Percentiles rank a stretch among this genome's conserved stretches.
These are phyloP conservation scores for Darevskia mixta DNA, from an alignment of 2,797 vertebrate species.

Conservation along the genomic window DNA sequence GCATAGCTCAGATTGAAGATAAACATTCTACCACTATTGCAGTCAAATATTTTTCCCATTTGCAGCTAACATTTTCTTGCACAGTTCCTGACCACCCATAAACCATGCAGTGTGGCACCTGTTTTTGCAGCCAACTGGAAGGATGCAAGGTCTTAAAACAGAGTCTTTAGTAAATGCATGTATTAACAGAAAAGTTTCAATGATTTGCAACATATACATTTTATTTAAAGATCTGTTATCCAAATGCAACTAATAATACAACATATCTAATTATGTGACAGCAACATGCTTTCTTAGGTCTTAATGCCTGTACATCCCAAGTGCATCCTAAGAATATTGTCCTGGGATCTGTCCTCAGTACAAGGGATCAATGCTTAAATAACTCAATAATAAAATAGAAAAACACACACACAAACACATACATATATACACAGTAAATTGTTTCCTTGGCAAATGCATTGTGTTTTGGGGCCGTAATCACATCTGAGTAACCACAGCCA, in stretches of 20 bases:
- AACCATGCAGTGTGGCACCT: neutral
- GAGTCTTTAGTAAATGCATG: neutral
- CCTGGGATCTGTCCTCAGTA: neutral
- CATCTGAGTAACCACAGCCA: neutral
- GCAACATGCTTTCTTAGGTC: neutral
- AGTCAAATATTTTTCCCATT: neutral
- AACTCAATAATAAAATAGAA: neutral
- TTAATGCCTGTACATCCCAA: neutral
- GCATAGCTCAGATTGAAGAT: neutral
- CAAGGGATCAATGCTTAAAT: neutral
- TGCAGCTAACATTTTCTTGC: neutral
- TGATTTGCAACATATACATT: neutral
- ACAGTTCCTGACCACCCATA: neutral
- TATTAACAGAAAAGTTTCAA: neutral
- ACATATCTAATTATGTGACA: neutral
- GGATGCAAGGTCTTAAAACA: neutral
- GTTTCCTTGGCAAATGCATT: neutral
- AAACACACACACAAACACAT: too few species aligned
- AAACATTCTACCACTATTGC: neutral
- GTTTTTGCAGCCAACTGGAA: neutral
- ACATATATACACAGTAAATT: neutral
- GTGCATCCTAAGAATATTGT: neutral
- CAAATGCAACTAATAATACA: neutral
- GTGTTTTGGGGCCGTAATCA: neutral
- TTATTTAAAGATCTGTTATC: neutral